Base-by-base conservation (phyloP, 2,113 vertebrate species). In the Limnothrissa miodon region DNA sequence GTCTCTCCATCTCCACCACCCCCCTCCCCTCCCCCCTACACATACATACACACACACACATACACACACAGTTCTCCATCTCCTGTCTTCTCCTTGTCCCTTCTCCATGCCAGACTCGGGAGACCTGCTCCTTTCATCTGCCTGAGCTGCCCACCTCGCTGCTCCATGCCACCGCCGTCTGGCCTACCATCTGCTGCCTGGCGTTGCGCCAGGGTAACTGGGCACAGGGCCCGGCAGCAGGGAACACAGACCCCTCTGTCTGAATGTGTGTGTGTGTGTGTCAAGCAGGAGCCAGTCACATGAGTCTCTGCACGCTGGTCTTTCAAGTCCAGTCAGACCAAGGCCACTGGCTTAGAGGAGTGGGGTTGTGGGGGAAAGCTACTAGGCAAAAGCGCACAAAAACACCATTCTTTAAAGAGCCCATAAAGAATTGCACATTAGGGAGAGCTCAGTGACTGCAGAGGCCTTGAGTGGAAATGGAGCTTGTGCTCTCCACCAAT, bases 151-250 rank as follows among this genome's bases (percentile, higher is more conserved):
- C 91, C 89, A 87, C 90, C 91, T 91, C 91, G 85, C 84, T 84
- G 84, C 89, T 91, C 66, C 93, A 88, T 87, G 90, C 90, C 90
- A 90, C 88, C 90, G 92, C 90, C 94, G 91, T 89, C 92, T 93
- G 93, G 90, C 84, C 85, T 87, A 88, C 93, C 93, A 94, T 94
- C 95, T 95, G 95, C 92, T 89, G 86, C 91, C 92, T 94, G 93
- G 94, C 92, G 88, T 81, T 21, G n/a, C 36, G 92, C 95, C 96
- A 94, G 66, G 56, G 78, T 33, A 87, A 84, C 62, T 80, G 85
- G 84, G 84, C 56, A 46, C 87, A 83, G 86, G 85, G 88, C 78
- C 83, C 87, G 83, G 85, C 87, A 85, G 78, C 84, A 29, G 13
- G 86, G 66, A 74, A 89, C 90, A 81, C 88, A 89, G 78, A 80